Evolutionary conservation across 2,888 invertebrate species (phyloP).

Genomic region (Cheilosia vulpina): DNA sequence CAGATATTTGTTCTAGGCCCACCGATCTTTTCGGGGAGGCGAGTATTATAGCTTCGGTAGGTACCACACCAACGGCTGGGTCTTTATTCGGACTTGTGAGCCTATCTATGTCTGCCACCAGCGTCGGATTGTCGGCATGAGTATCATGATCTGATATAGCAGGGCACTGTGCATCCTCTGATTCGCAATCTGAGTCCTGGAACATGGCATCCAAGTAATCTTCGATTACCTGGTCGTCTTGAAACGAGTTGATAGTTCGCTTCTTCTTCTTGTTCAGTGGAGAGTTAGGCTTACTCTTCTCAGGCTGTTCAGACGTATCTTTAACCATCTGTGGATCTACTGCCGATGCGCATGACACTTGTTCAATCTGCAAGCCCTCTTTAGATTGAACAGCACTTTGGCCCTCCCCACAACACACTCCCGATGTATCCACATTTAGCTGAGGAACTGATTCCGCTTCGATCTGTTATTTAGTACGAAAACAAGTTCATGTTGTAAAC

Average conservation of each 20-base stretch:
- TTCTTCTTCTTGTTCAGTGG: not conserved
- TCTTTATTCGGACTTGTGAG: too few relatives aligned
- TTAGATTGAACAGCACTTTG: not conserved
- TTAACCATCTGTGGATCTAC: too few relatives aligned
- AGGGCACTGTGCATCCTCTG: not conserved
- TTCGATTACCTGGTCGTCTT: constrained; percentile 6
- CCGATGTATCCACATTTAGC: not conserved
- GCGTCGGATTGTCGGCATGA: not conserved
- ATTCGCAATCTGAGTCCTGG: not conserved
- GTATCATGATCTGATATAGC: not conserved
- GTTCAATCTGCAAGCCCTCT: not conserved
- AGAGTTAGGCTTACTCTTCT: too few relatives aligned
- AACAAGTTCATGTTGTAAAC: not conserved
- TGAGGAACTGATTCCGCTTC: not conserved
- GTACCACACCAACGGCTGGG: too few relatives aligned
- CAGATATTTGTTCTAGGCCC: too few relatives aligned
- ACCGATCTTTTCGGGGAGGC: too few relatives aligned
- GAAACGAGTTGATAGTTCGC: not conserved
- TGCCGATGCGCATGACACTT: not conserved
- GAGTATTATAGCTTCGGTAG: too few relatives aligned
- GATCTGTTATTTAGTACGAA: not conserved
- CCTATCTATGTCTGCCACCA: too few relatives aligned
- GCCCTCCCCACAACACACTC: not conserved
- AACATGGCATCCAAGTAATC: not conserved
- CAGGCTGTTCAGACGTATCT: too few relatives aligned